phyloP scores from a whole-genome alignment of 2,797 vertebrate genomes.

The Ataeniobius toweri region DNA sequence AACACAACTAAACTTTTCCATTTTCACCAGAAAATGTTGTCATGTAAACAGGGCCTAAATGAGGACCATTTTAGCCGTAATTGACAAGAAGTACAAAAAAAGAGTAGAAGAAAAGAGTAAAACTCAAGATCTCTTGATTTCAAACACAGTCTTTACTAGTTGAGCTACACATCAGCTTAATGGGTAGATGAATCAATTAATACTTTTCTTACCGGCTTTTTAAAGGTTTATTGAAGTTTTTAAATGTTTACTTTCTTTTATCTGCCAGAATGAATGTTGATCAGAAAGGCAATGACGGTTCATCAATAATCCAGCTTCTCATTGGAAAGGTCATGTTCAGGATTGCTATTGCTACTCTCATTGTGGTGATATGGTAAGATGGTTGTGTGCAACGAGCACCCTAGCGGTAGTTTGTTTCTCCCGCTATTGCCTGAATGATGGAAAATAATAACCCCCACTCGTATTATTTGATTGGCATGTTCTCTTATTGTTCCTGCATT shows the following conservation, averaged over 20 bases:
- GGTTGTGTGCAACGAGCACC: neutral
- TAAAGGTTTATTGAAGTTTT: conserved; percentile 21
- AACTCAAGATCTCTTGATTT: no score
- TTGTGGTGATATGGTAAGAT: conserved; percentile 5
- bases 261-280: conserved; percentile 34
- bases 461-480: no score
- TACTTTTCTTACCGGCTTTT: conserved; percentile 8
- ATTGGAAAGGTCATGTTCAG: conserved; percentile 39
- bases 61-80: neutral
- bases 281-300: conserved; percentile 29
- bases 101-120: neutral
- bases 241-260: conserved; percentile 19
- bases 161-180: neutral
- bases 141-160: no score
- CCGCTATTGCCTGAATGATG: no score
- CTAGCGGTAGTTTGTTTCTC: no score
- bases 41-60: neutral
- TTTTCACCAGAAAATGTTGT: no score
- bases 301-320: conserved; percentile 46
- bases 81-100: neutral
- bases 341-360: conserved; percentile 24
- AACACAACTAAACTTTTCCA: no score
- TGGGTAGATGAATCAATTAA: neutral
- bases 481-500: no score
- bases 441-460: no score